phyloP scores from a whole-genome alignment of 2,888 invertebrate genomes.

The Tridacna crocea region DNA sequence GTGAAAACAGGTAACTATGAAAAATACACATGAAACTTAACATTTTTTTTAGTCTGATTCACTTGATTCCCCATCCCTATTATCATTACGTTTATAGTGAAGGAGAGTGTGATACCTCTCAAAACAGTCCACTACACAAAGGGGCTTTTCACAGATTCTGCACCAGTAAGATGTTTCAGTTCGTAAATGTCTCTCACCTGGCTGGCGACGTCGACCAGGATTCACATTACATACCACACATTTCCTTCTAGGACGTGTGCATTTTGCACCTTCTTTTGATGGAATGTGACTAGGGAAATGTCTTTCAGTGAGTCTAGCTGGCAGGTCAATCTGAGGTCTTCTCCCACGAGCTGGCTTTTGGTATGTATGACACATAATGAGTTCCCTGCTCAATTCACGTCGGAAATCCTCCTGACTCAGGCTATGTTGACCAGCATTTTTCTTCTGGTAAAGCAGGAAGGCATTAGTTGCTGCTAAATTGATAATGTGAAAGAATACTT shows the following conservation, averaged over 20 bases:
- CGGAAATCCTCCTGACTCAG: constrained; percentile 29
- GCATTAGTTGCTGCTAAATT: constrained; percentile 41
- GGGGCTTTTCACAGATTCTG: no score
- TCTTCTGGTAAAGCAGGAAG: constrained; percentile 22
- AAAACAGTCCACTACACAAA: no score
- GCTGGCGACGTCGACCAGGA: neutral
- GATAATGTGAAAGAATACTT: constrained; percentile 53
- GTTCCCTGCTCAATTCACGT: constrained; percentile 2
- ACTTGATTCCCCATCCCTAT: no score
- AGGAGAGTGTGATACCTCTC: no score
- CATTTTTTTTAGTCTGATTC: no score
- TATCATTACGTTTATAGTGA: no score
- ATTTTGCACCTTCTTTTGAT: constrained; percentile 30
- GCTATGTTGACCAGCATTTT: neutral
- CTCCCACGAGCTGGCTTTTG: constrained; percentile 12
- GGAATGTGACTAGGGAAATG: constrained; percentile 29
- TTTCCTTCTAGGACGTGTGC: constrained; percentile 1
- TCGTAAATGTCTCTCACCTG: neutral
- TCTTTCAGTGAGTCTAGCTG: constrained; percentile 18
- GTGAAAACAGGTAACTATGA: no score
- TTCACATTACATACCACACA: neutral
- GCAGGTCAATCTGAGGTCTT: constrained; percentile 8
- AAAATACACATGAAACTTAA: no score
- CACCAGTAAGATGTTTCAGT: no score
- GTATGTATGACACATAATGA: constrained; percentile 15